Evolutionary conservation across 2,797 vertebrate genomes (phyloP).

Genomic region (Stomatorhinus walkeri): DNA sequence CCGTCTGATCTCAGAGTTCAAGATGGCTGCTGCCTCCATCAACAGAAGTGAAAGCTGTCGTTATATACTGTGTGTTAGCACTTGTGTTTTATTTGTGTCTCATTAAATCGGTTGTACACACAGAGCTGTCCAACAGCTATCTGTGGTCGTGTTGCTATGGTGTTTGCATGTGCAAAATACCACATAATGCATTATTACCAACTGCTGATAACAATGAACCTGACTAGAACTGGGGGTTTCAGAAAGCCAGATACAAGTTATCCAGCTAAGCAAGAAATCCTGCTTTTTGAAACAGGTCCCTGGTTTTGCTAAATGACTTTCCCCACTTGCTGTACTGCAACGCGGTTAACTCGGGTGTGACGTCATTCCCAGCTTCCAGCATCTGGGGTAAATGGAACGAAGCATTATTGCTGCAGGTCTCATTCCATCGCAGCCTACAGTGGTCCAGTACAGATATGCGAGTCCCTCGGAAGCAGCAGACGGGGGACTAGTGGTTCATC

Average conservation of each 20-base stretch:
- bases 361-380: background rate
- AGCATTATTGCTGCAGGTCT: background rate
- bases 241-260: background rate
- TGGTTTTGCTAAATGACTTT: background rate
- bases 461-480: background rate
- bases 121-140: background rate
- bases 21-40: background rate
- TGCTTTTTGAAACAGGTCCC: background rate
- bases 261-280: background rate
- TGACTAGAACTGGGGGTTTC: background rate
- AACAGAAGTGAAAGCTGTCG: background rate
- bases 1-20: background rate
- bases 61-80: background rate
- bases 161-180: background rate
- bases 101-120: background rate
- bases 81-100: background rate
- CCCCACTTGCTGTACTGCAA: background rate
- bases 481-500: background rate
- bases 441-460: conserved; percentile 7
- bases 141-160: background rate
- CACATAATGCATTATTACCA: background rate
- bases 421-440: conserved; percentile 14
- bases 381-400: background rate
- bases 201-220: background rate
- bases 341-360: background rate